These are phyloP conservation scores for Paramuricea clavata DNA, from an alignment of 92 coral and sea anemone genomes.

Conservation along the genomic window DNA sequence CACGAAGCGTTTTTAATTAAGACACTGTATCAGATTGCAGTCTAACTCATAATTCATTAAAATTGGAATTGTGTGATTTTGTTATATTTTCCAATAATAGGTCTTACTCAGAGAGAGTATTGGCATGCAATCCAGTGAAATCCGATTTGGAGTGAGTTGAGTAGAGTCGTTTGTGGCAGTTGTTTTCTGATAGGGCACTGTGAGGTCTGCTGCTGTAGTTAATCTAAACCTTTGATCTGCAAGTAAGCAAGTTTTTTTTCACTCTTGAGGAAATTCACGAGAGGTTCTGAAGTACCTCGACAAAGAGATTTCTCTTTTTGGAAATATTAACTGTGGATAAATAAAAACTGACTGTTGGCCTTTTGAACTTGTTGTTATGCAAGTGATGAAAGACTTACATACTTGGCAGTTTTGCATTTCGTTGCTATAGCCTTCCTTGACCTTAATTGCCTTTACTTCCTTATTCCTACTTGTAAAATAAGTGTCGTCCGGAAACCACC, in stretches of 20 bases:
- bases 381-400: neutral
- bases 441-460: neutral
- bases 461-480: neutral
- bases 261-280: neutral
- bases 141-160: neutral
- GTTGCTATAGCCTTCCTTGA: neutral
- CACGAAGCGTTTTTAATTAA: neutral
- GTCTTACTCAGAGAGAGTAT: neutral
- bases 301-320: neutral
- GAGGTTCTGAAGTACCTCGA: neutral
- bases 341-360: neutral
- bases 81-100: neutral
- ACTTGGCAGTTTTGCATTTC: neutral
- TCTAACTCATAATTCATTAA: neutral
- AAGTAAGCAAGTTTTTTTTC: neutral
- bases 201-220: neutral
- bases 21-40: neutral
- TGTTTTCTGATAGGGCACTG: no score
- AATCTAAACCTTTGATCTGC: neutral
- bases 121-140: neutral
- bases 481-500: neutral
- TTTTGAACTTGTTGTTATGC: conserved; percentile 18
- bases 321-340: neutral
- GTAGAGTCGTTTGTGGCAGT: neutral
- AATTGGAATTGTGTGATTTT: neutral